Evolutionary conservation across 2,113 vertebrate species (phyloP), one percentile per base, ranked within the genome.

Genomic region (Psammodynastes pulverulentus): DNA sequence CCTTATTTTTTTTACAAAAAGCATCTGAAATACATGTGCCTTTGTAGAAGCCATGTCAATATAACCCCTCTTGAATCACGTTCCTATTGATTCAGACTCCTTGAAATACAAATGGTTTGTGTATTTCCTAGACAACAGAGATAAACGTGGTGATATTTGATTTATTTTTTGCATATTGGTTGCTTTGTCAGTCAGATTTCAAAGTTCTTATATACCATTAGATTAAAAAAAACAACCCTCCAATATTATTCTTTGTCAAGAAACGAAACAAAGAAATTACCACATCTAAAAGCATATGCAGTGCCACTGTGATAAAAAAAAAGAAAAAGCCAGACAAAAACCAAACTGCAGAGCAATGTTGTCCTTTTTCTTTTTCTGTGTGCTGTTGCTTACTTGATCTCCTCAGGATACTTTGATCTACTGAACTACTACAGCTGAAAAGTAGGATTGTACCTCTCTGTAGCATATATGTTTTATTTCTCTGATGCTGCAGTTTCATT

Each of bases 301-400:
- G 67, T 89, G 10, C 92, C 90, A 62, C 43, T 90, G 13, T 85
- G 29, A 88, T 93, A 54, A 88, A 93, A 29, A 94, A 9, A 51
- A 86, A 29, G n/a, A 86, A 86, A 3, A 19, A 51, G 26, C 7
- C n/a, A 87, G 6, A 56, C 39, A 13, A 39, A 26, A 13, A 89
- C 21, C 26, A 86, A 51, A 86, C 90, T 90, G 95, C 84, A 95
- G 45, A 48, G 91, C 89, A 95, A 67, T 96, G 89, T 93, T 48
- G 58, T 51, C 91, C 54, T 96, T 97, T 91, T 23, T 23, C 92
- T 67, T 62, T 91, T 72, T 92, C 19, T 90, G 84, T 93, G 90
- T 94, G 92, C 0, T 67, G 86, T 39, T 54, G 2, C 89, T 93
- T 94, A 9, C 79, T 56, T 91, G 67, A 93, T 54, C 39, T 0